A percentile compares a stretch with the other conserved stretches of the same genome.
phyloP scores from a whole-genome alignment of 2,113 vertebrate species.

The Corythornis cristatus region DNA sequence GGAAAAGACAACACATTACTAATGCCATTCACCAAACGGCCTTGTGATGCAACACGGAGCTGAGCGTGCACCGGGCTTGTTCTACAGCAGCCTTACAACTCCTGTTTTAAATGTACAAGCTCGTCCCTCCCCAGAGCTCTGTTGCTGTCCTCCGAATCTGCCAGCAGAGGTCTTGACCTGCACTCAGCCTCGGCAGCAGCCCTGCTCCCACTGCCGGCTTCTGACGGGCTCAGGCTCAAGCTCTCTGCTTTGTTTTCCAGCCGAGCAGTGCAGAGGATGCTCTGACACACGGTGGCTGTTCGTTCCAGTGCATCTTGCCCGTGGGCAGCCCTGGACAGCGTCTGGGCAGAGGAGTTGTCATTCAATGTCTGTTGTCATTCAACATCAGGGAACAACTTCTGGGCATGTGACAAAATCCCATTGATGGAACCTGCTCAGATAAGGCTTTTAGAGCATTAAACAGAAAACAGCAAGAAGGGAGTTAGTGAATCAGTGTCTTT shows the following conservation, averaged over 20 bases:
- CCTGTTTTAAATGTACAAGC: not conserved
- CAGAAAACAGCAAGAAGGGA: not conserved
- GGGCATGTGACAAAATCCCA: not conserved
- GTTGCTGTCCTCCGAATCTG: not conserved
- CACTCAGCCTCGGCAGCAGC: not conserved
- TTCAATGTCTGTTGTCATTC: not conserved
- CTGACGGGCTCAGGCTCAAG: not conserved
- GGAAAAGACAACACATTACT: not conserved
- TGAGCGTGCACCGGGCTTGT: not conserved
- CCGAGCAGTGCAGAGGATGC: not conserved
- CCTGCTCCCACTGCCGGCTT: not conserved
- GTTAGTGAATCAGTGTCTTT: not conserved
- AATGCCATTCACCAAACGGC: not conserved
- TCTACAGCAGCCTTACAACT: not conserved
- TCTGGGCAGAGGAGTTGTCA: not conserved
- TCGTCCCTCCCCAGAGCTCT: not conserved
- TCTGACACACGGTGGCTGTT: not conserved
- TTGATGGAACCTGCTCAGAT: not conserved
- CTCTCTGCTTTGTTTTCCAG: not conserved
- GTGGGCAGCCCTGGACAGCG: not conserved
- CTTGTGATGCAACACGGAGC: not conserved
- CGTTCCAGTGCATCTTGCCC: too few relatives aligned
- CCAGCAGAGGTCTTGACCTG: not conserved
- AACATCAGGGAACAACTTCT: not conserved
- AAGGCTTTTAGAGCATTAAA: not conserved